Evolutionary conservation across 2,797 vertebrate genomes (phyloP), one percentile per base, ranked within the genome.

Genomic region (Halcyon smyrnensis): DNA sequence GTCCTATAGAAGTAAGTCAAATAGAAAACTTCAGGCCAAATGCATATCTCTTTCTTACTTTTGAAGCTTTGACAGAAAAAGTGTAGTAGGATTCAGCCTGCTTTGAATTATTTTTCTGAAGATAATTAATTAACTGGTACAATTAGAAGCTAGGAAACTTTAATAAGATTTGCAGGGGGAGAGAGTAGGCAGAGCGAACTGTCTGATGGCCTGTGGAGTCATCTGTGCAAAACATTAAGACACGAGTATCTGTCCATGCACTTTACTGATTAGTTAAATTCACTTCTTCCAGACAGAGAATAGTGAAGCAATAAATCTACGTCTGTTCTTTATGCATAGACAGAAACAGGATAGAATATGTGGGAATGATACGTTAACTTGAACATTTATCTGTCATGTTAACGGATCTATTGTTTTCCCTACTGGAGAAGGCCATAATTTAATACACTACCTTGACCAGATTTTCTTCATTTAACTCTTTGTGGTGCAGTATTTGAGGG

Each of bases 301-400:
- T 11, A 56, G 24, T 7, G 36, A 79, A 92, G 48, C n/a, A 84
- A 89, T 92, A 94, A 82, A 89, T 92, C 43, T 93, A 5, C 0
- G 17, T 81, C 92, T 90, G 24, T 59, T 95, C 81, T 87, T 92
- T 87, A 85, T 77, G 84, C 56, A 90, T 13, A 93, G 86, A 57
- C 36, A 93, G 88, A 90, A 94, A 76, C 51, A 84, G 23, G 37
- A 34, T 25, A 92, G 56, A 83, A 70, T 84, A 94, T 41, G 71
- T 90, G 77, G 36, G 84, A 96, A 97, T 56, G 36, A 92, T 89
- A 84, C 77, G 84, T 85, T 79, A 96, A 68, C 48, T 87, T 57
- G 90, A 90, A 63, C 80, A 85, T 93, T 64, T 92, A 93, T 69
- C 64, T 84, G 69, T 94, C 82, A 67, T 41, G 48, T 92, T 83